These are phyloP conservation scores for Hydra vulgaris DNA, from an alignment of 30 jellyfish, hydroid and myxozoan genomes.

Conservation along the genomic window DNA sequence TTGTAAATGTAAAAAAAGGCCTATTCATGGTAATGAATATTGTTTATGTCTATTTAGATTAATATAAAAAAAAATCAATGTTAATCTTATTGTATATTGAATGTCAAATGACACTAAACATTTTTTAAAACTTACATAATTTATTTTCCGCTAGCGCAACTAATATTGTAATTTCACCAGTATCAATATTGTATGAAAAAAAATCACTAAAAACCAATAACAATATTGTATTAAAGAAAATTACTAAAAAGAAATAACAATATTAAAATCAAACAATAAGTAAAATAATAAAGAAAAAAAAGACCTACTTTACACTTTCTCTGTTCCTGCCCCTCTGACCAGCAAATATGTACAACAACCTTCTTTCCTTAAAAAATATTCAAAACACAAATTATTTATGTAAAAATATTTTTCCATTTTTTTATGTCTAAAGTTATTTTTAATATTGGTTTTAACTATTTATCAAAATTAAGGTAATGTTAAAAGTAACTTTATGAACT, in stretches of 20 bases:
- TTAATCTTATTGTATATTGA: background rate
- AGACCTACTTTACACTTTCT: conserved; percentile 56
- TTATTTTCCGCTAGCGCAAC: conserved; percentile 37
- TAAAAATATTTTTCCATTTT: too few species aligned
- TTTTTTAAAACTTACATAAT: conserved; percentile 28
- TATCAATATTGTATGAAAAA: conserved; percentile 63
- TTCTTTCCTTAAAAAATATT: conserved; percentile 24
- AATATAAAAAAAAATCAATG: background rate
- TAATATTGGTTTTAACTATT: too few species aligned
- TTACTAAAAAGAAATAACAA: too few species aligned
- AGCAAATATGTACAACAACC: conserved; percentile 66
- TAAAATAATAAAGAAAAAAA: too few species aligned
- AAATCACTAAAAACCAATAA: conserved; percentile 54
- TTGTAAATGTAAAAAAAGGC: too few species aligned
- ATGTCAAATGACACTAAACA: background rate
- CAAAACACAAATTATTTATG: background rate
- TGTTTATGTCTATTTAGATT: too few species aligned
- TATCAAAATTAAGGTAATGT: too few species aligned
- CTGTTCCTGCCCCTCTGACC: conserved; percentile 64
- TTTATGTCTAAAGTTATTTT: too few species aligned
- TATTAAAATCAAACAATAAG: too few species aligned
- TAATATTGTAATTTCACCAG: conserved; percentile 42
- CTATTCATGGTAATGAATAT: too few species aligned
- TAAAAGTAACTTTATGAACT: too few species aligned
- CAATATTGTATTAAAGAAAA: background rate